Conservation (phyloP, 2,888 invertebrate genomes). For the Oscheius sp. region DNA sequence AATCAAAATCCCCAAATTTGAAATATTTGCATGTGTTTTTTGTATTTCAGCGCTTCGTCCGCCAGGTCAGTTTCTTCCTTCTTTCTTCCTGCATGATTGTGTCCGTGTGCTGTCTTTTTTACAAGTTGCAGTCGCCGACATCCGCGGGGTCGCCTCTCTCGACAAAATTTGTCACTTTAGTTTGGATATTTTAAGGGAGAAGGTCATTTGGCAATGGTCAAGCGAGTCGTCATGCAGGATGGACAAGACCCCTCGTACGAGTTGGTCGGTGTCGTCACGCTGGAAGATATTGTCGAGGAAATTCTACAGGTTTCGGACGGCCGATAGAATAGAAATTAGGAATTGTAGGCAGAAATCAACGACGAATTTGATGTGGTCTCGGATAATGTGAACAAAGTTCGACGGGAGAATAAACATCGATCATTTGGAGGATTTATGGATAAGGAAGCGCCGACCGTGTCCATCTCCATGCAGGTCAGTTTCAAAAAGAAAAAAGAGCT, state of each 20-base stretch:
- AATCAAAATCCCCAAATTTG: no score
- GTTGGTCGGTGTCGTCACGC: conserved; percentile 90
- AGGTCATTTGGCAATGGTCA: conserved; percentile 85
- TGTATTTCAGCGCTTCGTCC: no score
- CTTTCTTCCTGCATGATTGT: conserved; percentile 11
- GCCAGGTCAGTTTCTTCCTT: no score
- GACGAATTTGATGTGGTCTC: conserved; percentile 92
- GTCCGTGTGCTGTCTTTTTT: conserved; percentile 21
- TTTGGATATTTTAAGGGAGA: conserved; percentile 57
- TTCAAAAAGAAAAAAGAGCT: no score
- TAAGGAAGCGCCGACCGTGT: conserved; percentile 59
- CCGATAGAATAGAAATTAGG: neutral
- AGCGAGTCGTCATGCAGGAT: conserved; percentile 82
- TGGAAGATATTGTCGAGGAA: conserved; percentile 75
- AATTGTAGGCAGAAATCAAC: conserved; percentile 86
- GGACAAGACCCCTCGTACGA: conserved; percentile 92
- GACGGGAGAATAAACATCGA: conserved; percentile 49
- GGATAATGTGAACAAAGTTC: conserved; percentile 67
- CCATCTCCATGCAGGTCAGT: conserved; percentile 53
- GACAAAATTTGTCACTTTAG: neutral
- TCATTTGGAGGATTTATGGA: conserved; percentile 54
- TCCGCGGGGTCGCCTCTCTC: conserved; percentile 6
- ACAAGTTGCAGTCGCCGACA: conserved; percentile 4
- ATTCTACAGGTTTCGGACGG: conserved; percentile 52
- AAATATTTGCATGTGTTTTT: no score